phyloP scores from a whole-genome alignment of 2,888 invertebrate genomes.

The Pelosia muscerda region DNA sequence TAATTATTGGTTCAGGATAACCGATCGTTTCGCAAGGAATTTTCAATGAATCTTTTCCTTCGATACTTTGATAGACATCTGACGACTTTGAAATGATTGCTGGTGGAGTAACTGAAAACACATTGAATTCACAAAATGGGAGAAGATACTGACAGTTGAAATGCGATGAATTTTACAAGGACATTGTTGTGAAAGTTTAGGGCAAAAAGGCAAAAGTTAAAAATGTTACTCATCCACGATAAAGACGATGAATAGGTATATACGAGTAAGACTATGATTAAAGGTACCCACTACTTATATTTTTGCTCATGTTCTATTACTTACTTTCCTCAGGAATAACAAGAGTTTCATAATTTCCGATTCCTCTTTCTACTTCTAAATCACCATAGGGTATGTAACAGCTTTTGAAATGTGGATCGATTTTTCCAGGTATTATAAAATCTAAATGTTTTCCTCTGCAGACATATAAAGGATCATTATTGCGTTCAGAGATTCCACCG shows the following conservation, averaged over 20 bases:
- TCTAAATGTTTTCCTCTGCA: neutral
- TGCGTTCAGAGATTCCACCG: neutral
- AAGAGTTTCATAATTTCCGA: neutral
- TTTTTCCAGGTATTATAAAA: neutral
- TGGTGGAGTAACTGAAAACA: constrained; percentile 5
- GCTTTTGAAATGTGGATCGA: neutral
- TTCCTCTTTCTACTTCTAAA: neutral
- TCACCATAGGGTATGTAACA: neutral
- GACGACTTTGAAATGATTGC: neutral
- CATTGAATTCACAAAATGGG: neutral
- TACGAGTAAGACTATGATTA: no score
- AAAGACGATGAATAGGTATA: no score
- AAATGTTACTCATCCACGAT: no score
- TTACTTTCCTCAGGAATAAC: neutral
- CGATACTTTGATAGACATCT: neutral
- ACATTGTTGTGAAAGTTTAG: no score
- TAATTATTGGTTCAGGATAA: constrained; percentile 10
- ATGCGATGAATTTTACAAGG: neutral
- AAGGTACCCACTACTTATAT: no score
- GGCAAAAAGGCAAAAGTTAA: no score
- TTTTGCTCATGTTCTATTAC: neutral
- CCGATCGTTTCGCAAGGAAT: constrained; percentile 6
- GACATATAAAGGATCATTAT: neutral
- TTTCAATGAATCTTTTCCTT: neutral
- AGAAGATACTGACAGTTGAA: neutral